Percentiles rank a stretch among this genome's conserved stretches.
These are phyloP conservation scores for Aleiodes testaceus DNA, from an alignment of 2,888 invertebrate genomes.

Conservation along the genomic window DNA sequence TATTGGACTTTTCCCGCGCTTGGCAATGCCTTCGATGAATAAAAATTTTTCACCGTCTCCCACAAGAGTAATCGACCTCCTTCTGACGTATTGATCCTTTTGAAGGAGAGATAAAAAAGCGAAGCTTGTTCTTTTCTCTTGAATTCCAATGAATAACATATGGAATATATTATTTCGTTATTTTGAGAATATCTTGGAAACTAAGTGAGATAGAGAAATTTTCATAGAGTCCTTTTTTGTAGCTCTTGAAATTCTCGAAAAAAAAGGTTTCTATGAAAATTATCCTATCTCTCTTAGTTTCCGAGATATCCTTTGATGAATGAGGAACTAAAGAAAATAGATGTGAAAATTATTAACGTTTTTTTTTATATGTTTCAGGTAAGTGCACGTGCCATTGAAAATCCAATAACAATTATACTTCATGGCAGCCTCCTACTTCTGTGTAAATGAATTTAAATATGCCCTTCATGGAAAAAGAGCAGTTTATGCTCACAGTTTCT, in stretches of 20 bases:
- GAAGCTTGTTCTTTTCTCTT: background rate
- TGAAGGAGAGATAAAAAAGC: background rate
- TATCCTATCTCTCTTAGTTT: too few species aligned
- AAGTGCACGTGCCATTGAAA: conserved; percentile 34
- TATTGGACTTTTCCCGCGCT: conserved; percentile 29
- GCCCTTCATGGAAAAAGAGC: conserved; percentile 26
- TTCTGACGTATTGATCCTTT: conserved; percentile 35
- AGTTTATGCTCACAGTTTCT: conserved; percentile 24
- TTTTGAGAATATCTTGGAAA: too few species aligned
- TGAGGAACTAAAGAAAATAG: too few species aligned
- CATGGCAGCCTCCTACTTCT: conserved; percentile 7
- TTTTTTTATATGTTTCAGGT: background rate
- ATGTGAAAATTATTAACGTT: too few species aligned
- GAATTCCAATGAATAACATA: too few species aligned
- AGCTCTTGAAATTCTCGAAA: too few species aligned
- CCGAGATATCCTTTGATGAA: too few species aligned
- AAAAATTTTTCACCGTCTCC: conserved; percentile 50
- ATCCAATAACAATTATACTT: conserved; percentile 12
- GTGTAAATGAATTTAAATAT: conserved; percentile 33
- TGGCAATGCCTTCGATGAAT: conserved; percentile 47
- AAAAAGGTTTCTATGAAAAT: too few species aligned
- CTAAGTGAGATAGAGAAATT: too few species aligned
- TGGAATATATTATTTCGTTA: too few species aligned
- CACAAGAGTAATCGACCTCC: conserved; percentile 47
- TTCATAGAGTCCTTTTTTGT: too few species aligned